Conservation (phyloP, 2,888 invertebrate genomes). For the Pseudococcus jackbeardsleyi region DNA sequence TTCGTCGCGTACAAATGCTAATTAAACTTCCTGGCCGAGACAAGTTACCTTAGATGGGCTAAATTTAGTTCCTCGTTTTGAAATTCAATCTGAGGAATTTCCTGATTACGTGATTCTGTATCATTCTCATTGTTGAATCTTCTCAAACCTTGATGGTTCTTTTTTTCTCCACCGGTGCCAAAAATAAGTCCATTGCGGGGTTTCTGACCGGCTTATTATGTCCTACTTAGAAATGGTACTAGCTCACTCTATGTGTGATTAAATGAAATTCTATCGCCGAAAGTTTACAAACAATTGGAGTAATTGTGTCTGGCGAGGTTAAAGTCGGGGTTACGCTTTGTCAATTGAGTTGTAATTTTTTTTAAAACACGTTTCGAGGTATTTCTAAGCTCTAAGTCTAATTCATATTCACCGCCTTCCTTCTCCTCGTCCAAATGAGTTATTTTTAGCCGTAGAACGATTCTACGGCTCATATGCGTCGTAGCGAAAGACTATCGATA, state of each 20-base stretch:
- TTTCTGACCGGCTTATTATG: conserved; percentile 20
- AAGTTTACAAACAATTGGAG: conserved; percentile 36
- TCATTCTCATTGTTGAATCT: neutral
- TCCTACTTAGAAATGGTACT: conserved; percentile 4
- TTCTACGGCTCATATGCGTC: neutral
- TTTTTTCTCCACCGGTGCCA: neutral
- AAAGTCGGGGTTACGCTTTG: neutral
- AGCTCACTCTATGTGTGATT: conserved; percentile 11
- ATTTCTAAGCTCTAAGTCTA: neutral
- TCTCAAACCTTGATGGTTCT: neutral
- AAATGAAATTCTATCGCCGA: conserved; percentile 27
- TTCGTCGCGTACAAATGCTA: conserved; percentile 13
- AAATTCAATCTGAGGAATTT: neutral
- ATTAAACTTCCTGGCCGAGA: conserved; percentile 35
- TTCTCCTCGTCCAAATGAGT: neutral
- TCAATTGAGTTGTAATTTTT: conserved; percentile 25
- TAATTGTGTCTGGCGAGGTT: conserved; percentile 25
- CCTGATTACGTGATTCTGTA: conserved; percentile 41
- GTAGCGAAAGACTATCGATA: neutral
- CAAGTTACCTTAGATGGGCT: conserved; percentile 47
- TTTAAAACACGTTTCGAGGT: conserved; percentile 19
- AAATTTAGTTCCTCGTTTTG: conserved; percentile 46
- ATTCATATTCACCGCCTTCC: neutral
- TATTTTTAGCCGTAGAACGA: conserved; percentile 20
- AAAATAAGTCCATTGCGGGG: neutral